Base-by-base conservation (phyloP, 2,888 invertebrate species). In the Ommatoiulus sabulosus region DNA sequence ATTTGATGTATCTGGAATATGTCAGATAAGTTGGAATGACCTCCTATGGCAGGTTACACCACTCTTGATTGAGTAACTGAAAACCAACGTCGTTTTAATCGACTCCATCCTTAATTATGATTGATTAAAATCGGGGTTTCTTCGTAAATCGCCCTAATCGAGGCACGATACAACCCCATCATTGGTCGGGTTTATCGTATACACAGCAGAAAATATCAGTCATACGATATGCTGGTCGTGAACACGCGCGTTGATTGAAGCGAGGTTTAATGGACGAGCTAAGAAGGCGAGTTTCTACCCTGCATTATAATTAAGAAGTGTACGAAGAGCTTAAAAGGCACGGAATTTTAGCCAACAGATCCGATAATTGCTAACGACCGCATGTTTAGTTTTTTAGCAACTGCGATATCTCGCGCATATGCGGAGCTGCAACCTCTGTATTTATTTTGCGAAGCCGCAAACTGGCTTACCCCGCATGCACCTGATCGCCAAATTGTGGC, bases 401-500 rank as follows among this genome's bases (percentile, higher is more conserved):
- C 20, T 24, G n/a, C 6, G 24, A n/a, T 72, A 10, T 20, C 10
- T 24, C 24, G 24, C 72, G 24, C 52, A 15, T 72, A 72, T 35
- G 8, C 7, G 24, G 6, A 24, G n/a, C n/a, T 35, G 72, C 24
- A 24, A 24, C 24, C 72, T 63, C 20, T 24, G 24, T 72, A 72
- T 72, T 72, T 63, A 63, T 63, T 72, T 72, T 72, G 24, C 72
- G 24, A 24, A 72, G 72, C 72, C 72, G 24, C 72, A 72, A 52
- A 72, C 72, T 24, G 3, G 72, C 72, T 24, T 24, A 24, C 72
- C 72, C 24, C 24, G 72, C 72, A 72, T 72, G 24, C 72, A 72
- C 72, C 72, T 72, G 72, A 72, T 72, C 72, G 24, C 72, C 24
- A 72, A 72, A 72, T 24, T 72, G 72, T 72, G 72, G 72, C n/a